Evolutionary conservation across 2,797 vertebrate genomes (phyloP).

Genomic region (Brachymystax lenok): DNA sequence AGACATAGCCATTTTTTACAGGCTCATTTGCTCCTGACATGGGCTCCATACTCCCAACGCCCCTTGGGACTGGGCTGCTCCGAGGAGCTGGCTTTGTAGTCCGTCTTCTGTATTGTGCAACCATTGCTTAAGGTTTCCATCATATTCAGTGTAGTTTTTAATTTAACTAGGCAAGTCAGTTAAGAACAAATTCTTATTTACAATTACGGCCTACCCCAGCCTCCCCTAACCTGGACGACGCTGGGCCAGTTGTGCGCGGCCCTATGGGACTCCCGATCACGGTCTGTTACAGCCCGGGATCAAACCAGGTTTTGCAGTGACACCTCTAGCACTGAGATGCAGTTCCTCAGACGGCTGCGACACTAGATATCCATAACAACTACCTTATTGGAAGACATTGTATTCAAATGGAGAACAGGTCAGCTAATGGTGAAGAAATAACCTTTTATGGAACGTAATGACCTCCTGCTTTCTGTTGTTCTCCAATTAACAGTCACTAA

Average conservation of each 20-base stretch:
- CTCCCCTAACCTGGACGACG: no score
- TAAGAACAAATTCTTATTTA: no score
- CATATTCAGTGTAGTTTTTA: not conserved
- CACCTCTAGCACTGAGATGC: no score
- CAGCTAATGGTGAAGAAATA: not conserved
- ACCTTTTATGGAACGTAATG: not conserved
- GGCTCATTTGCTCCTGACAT: not conserved
- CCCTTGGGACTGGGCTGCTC: not conserved
- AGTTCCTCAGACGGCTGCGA: no score
- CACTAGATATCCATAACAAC: not conserved
- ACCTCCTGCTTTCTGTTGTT: not conserved
- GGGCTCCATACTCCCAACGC: not conserved
- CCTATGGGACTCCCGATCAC: no score
- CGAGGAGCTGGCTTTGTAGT: not conserved
- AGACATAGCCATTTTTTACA: not conserved
- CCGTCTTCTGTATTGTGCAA: not conserved
- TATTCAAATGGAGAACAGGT: not conserved
- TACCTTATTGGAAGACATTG: not conserved
- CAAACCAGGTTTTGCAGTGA: no score
- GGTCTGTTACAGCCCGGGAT: no score
- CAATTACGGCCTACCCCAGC: no score
- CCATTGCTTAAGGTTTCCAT: not conserved
- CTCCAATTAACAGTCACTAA: conserved; percentile 12
- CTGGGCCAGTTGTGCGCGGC: no score
- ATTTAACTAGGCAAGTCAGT: no score